These are phyloP conservation scores for Papilio polyxenes DNA, from an alignment of 1,140 invertebrate genomes.

Conservation along the genomic window DNA sequence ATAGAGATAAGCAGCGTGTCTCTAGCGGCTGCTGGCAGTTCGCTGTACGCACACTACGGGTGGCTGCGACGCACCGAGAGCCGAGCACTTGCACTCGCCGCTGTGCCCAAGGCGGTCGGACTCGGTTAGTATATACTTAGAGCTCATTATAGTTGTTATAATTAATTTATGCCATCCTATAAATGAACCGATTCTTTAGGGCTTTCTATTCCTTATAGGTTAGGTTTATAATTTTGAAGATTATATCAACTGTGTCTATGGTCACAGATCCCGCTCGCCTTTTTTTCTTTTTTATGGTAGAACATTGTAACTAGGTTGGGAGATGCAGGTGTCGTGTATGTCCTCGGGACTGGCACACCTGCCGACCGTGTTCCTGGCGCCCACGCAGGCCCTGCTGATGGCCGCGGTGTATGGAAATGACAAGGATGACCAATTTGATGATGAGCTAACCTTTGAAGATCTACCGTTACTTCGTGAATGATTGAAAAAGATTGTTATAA, in stretches of 20 bases:
- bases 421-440: neutral
- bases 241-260: neutral
- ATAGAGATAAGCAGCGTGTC: conserved; percentile 53
- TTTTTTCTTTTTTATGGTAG: conserved; percentile 39
- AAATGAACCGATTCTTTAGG: neutral
- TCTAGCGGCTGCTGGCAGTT: conserved; percentile 47
- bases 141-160: neutral
- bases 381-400: conserved; percentile 56
- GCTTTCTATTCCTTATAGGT: no score
- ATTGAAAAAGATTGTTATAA: neutral
- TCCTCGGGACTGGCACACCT: conserved; percentile 53
- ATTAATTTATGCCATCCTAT: no score
- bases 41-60: conserved; percentile 52
- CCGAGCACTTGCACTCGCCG: conserved; percentile 48
- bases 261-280: neutral
- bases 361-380: conserved; percentile 57
- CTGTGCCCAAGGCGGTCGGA: conserved; percentile 52
- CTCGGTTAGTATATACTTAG: conserved; percentile 1
- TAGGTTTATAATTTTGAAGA: no score
- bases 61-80: conserved; percentile 45
- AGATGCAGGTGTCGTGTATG: conserved; percentile 46
- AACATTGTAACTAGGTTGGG: conserved; percentile 46
- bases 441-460: neutral
- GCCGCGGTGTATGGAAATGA: conserved; percentile 46
- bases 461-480: neutral